phyloP scores from a whole-genome alignment of 2,797 vertebrate species.

The Tadarida brasiliensis region DNA sequence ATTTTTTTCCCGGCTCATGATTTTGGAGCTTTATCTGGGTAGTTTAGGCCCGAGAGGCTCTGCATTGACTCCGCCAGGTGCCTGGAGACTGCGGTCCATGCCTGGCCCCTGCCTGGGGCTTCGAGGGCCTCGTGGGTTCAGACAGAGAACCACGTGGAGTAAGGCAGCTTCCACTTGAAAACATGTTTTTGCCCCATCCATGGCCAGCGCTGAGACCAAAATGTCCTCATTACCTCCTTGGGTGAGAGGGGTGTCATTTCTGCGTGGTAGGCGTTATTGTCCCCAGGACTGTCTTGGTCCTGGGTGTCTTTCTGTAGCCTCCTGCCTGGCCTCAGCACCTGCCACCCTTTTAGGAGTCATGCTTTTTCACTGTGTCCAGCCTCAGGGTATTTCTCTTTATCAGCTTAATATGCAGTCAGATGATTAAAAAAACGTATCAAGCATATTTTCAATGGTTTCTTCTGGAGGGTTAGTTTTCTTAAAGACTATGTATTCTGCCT shows the following conservation, averaged over 20 bases:
- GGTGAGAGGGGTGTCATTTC: neutral
- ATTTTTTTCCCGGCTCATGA: too few species aligned
- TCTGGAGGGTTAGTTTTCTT: neutral
- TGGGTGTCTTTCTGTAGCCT: neutral
- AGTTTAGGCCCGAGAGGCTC: neutral
- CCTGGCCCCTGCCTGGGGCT: neutral
- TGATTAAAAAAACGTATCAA: neutral
- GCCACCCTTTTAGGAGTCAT: neutral
- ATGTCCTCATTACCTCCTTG: neutral
- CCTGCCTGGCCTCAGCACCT: neutral
- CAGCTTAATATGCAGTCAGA: neutral
- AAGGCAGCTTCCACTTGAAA: neutral
- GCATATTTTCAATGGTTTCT: neutral
- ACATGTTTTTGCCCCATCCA: neutral
- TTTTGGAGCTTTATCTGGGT: neutral
- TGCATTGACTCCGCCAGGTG: neutral
- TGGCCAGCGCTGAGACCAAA: neutral
- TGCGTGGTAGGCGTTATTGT: neutral
- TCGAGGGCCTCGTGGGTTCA: neutral
- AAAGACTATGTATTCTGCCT: neutral
- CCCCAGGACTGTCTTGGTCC: neutral
- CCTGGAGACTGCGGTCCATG: neutral
- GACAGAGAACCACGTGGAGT: neutral
- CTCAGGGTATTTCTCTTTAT: neutral
- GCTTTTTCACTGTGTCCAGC: neutral